phyloP scores from a whole-genome alignment of 2,113 vertebrate species.

The Conger conger region DNA sequence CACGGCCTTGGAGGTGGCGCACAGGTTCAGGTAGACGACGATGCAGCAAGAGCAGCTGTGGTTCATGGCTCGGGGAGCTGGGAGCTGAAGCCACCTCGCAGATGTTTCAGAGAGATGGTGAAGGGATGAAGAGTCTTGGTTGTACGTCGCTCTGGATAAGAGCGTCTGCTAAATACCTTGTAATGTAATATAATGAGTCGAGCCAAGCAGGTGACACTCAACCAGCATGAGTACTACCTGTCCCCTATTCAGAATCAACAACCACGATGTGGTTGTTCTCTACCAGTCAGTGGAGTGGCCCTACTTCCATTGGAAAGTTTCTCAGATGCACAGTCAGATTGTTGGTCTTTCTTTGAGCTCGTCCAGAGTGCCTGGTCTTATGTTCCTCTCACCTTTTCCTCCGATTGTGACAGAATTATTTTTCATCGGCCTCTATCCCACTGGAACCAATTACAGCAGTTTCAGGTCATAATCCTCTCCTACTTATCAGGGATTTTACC shows the following conservation, averaged over 20 bases:
- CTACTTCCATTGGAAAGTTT: neutral
- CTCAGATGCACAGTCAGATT: conserved; percentile 42
- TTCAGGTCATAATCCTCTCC: conserved; percentile 54
- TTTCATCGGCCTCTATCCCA: conserved; percentile 52
- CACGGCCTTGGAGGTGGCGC: neutral
- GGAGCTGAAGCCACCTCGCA: neutral
- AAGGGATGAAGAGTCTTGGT: no score
- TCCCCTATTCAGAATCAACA: neutral
- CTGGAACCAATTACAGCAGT: conserved; percentile 65
- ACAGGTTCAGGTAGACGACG: conserved; percentile 8
- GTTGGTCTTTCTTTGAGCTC: conserved; percentile 26
- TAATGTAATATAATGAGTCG: no score
- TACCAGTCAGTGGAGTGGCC: neutral
- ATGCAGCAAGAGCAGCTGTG: conserved; percentile 2
- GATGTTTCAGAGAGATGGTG: neutral
- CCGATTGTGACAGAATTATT: conserved; percentile 18
- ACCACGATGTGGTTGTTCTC: neutral
- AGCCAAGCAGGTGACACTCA: neutral
- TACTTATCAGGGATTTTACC: conserved; percentile 49
- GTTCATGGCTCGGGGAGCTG: neutral
- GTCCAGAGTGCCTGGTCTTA: neutral
- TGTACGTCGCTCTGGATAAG: no score
- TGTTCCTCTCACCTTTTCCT: conserved; percentile 33
- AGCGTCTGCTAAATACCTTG: no score
- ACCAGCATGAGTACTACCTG: neutral